Evolutionary conservation across 2,888 invertebrate genomes (phyloP), one percentile per base, ranked within the genome.

Genomic region (Hirtodrosophila alboralis): DNA sequence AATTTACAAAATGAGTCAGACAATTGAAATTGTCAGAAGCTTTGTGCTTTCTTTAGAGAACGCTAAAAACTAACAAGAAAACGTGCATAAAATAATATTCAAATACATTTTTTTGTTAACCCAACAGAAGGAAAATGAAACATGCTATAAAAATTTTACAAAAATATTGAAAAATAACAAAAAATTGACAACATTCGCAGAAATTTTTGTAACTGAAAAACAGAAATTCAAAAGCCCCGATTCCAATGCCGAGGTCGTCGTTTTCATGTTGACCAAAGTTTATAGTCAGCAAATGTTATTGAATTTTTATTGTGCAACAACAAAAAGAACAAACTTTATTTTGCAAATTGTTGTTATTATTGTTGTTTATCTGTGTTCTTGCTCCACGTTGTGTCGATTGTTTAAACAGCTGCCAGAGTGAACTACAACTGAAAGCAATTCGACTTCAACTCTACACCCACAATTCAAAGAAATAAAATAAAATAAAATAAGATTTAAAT

Each of bases 331-430:
- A 26, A 47, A 1, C n/a, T n/a, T n/a, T n/a, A n/a, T n/a, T n/a
- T 7, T 37, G 37, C 14, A 8, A 21, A 4, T 28, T 48, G 30
- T 49, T 47, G 33, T 27, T 44, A 33, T 10, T 49, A 48, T 8
- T 61, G 30, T 21, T 41, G 31, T 26, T 44, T 12, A 23, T 14
- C 21, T 26, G 28, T 54, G 28, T 54, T 59, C 36, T 37, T 47
- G 33, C 36, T 61, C 48, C 52, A 65, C 48, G 38, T 48, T 41
- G 40, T 18, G 6, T 47, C 57, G 63, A 56, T 75, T 79, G 74
- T 79, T 79, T 86, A 79, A 79, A 86, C 79, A 79, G 79, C 79
- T 79, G 79, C 71, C 68, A 73, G 38, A 38, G 47, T n/a, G n/a
- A n/a, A n/a, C 18, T 4, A 21, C 3, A 56, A 53, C 48, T 78